Percentiles rank a stretch among this genome's conserved stretches.
Conservation (phyloP, 2,113 vertebrate genomes). For the Australoheros scitulus region DNA sequence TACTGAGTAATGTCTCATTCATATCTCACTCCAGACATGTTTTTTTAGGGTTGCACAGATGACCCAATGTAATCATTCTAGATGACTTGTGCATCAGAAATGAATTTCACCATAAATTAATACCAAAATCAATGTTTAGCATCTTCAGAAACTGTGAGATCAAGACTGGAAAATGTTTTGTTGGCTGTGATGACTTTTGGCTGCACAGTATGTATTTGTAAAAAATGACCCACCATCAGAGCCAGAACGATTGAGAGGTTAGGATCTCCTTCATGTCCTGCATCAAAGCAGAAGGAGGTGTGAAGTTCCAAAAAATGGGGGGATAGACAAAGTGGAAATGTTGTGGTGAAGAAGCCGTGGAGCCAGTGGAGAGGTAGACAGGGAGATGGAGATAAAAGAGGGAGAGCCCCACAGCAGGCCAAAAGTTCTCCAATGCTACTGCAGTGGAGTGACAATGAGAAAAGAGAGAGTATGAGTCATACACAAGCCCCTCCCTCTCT, state of each 20-base stretch:
- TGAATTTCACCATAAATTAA: neutral
- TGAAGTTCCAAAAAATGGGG: neutral
- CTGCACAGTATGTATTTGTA: neutral
- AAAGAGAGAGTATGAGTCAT: slow-evolving; percentile 75
- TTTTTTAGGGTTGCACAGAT: neutral
- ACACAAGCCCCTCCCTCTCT: slow-evolving; percentile 59
- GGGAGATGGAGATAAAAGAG: slow-evolving; percentile 49
- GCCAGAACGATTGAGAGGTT: neutral
- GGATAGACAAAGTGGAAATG: neutral
- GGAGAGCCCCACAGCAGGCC: slow-evolving; percentile 61
- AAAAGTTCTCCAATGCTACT: slow-evolving; percentile 66
- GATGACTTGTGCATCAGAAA: neutral
- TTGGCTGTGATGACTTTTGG: neutral
- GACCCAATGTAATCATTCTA: neutral
- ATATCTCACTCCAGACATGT: neutral
- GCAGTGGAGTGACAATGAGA: slow-evolving; percentile 76
- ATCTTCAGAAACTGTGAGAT: neutral
- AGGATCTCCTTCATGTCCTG: neutral
- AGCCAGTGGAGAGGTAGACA: slow-evolving; percentile 22
- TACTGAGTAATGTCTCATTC: neutral
- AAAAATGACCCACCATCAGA: neutral
- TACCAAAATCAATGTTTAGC: neutral
- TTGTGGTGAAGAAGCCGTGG: neutral
- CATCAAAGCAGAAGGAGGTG: neutral
- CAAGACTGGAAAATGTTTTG: neutral